A percentile compares a stretch with the other conserved stretches of the same genome.
Conservation (phyloP, 2,888 invertebrate species). For the Scaeva pyrastri region DNA sequence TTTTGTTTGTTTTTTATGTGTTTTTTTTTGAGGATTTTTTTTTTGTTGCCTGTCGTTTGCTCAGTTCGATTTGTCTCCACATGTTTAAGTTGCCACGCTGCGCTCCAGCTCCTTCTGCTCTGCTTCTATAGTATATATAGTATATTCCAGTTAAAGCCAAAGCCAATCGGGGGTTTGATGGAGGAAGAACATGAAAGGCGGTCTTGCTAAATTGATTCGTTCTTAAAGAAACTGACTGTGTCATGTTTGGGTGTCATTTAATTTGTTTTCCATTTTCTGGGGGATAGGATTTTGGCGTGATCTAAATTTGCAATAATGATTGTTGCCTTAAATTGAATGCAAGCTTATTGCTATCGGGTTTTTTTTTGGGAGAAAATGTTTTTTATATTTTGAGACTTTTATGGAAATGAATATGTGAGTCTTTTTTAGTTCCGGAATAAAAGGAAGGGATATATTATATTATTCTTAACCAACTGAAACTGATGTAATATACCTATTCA, state of each 20-base stretch:
- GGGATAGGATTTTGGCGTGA: conserved; percentile 58
- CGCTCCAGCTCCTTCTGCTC: neutral
- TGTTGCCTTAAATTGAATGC: conserved; percentile 35
- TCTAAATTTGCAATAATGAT: conserved; percentile 70
- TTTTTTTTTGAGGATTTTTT: too few relatives aligned
- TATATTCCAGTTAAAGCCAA: too few relatives aligned
- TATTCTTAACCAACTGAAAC: neutral
- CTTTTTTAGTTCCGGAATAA: neutral
- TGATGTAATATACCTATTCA: too few relatives aligned
- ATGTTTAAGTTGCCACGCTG: conserved; percentile 23
- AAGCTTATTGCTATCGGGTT: conserved; percentile 18
- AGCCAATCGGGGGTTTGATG: neutral
- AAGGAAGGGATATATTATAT: neutral
- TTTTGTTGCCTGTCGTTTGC: neutral
- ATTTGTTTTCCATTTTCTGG: conserved; percentile 67
- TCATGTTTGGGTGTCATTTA: conserved; percentile 73
- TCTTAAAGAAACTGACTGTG: conserved; percentile 67
- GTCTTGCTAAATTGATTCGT: conserved; percentile 55
- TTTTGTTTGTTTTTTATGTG: conserved; percentile 45
- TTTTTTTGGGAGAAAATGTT: neutral
- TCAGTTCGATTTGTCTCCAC: conserved; percentile 32
- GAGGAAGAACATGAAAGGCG: neutral
- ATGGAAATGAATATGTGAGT: neutral
- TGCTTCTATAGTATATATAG: too few relatives aligned
- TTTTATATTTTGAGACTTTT: neutral